Evolutionary conservation across 2,113 vertebrate species (phyloP), one percentile per base, ranked within the genome.

Genomic region (Leucosticte australis): DNA sequence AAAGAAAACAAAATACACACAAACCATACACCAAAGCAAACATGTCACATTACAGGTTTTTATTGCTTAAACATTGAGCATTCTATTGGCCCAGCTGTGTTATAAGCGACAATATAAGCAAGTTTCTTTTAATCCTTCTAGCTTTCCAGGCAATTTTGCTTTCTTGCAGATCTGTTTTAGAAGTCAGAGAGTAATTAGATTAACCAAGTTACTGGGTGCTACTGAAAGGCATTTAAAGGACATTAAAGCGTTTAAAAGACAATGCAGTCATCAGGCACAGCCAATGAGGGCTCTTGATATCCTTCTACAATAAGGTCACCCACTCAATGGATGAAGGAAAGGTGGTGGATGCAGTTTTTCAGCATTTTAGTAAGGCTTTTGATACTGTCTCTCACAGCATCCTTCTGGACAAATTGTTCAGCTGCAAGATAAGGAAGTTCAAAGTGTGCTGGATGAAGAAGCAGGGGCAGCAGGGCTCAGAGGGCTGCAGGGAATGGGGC

Each of bases 61-160:
- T 57, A 44, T 24, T 75, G n/a, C 50, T 53, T 33, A 47, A 31
- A 62, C 31, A 57, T 3, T 0, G 0, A 52, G 19, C 46, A 46
- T 16, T 83, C 63, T 27, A 15, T 19, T 74, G 50, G 33, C 50
- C 56, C 56, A 57, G 50, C 19, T 77, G 49, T 5, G 6, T 11
- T 41, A 52, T 23, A 35, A 64, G 20, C 10, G 33, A 50, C 33
- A 73, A 27, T 9, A 52, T 4, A 59, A 59, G 39, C 20, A 73
- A 87, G 28, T 69, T 69, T 52, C 41, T 78, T 69, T 44, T 60
- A 70, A 74, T 7, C 7, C 18, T 60, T 56, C 33, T 23, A 65
- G 12, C 18, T 65, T 81, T 57, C 26, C 50, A 74, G 59, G 27
- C 14, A 69, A 28, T 62, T 92, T 55, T 84, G 33, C 44, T 78